Conservation (phyloP, 2,797 vertebrate species). For the Siniperca scherzeri region DNA sequence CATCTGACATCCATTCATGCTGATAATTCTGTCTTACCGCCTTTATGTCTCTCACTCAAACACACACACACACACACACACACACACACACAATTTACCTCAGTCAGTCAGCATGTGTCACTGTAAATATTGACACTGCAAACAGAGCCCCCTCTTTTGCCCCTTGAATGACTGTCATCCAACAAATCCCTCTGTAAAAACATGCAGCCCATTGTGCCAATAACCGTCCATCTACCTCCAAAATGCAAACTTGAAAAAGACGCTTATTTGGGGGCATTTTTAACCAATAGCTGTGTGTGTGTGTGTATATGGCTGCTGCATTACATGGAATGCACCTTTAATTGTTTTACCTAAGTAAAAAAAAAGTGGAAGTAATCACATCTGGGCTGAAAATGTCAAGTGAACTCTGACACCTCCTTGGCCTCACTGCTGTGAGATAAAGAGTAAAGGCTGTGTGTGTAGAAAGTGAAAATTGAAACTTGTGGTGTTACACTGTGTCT, state of each 20-base stretch:
- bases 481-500: slow-evolving; percentile 33
- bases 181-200: slow-evolving; percentile 72
- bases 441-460: slow-evolving; percentile 25
- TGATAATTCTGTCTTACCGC: slow-evolving; percentile 40
- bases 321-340: background rate
- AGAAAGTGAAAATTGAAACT: slow-evolving; percentile 80
- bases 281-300: background rate
- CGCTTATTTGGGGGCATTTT: background rate
- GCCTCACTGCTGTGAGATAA: slow-evolving; percentile 9
- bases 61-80: slow-evolving; percentile 35
- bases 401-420: slow-evolving; percentile 8
- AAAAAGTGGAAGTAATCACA: background rate
- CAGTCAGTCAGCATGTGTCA: slow-evolving; percentile 75
- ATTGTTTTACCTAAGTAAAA: background rate
- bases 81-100: slow-evolving; percentile 32
- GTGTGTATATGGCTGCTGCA: background rate
- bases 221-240: slow-evolving; percentile 67
- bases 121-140: slow-evolving; percentile 84
- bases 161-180: slow-evolving; percentile 63
- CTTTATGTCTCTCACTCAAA: slow-evolving; percentile 15
- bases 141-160: slow-evolving; percentile 76
- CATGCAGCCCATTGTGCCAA: slow-evolving; percentile 51
- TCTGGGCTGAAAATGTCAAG: slow-evolving; percentile 14
- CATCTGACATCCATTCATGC: slow-evolving; percentile 56
- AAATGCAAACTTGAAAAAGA: slow-evolving; percentile 37